These are phyloP conservation scores for Coccyzus lansbergi DNA, from an alignment of 2,797 vertebrate genomes.

Conservation along the genomic window DNA sequence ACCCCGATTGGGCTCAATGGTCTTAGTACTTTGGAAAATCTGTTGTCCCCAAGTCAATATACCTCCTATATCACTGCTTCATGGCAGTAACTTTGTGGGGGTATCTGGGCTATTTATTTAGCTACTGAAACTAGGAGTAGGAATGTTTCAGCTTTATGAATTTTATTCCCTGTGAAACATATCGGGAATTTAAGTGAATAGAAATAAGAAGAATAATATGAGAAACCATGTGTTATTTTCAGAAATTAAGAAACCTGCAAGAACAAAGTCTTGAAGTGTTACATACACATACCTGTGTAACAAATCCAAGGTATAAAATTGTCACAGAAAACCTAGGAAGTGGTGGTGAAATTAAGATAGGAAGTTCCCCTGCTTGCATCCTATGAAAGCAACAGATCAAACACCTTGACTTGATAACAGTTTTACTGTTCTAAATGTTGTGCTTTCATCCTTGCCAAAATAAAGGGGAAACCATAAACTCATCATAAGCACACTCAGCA, in stretches of 20 bases:
- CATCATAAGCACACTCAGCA: slow-evolving; percentile 1
- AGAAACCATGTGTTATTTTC: not conserved
- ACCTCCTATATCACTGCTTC: not conserved
- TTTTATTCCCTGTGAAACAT: not conserved
- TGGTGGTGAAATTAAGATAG: not conserved
- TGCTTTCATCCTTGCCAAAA: slow-evolving; percentile 50
- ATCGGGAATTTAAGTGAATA: not conserved
- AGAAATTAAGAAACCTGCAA: not conserved
- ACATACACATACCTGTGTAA: not conserved
- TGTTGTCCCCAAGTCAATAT: not conserved
- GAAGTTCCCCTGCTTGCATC: not conserved
- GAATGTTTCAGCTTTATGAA: not conserved
- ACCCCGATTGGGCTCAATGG: not conserved
- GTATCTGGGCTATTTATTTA: not conserved
- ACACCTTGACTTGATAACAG: slow-evolving; percentile 21
- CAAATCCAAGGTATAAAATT: not conserved
- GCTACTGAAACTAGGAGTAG: not conserved
- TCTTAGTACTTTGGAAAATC: not conserved
- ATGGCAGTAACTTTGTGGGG: not conserved
- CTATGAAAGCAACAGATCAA: not conserved
- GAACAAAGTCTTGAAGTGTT: slow-evolving; percentile 12
- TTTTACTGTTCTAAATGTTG: slow-evolving; percentile 16
- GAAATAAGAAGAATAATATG: not conserved
- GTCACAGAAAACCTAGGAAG: not conserved
- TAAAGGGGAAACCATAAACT: slow-evolving; percentile 45